Conservation (phyloP, 2,113 vertebrate genomes). For the Lophochroa leadbeateri region DNA sequence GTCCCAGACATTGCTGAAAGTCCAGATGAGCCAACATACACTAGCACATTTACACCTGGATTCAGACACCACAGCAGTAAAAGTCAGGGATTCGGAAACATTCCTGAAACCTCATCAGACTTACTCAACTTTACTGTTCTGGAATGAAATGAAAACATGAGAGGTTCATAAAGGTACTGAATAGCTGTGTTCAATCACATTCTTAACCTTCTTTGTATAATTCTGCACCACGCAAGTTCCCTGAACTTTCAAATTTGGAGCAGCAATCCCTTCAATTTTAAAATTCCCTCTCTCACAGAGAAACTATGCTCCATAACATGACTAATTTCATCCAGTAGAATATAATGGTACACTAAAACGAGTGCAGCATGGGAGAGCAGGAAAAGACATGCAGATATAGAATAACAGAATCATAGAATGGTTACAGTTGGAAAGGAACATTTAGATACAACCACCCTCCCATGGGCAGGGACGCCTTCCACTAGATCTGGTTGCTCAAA, state of each 20-base stretch:
- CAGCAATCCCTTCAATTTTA: neutral
- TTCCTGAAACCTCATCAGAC: neutral
- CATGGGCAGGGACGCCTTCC: neutral
- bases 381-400: neutral
- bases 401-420: neutral
- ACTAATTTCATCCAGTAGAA: neutral
- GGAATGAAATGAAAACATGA: neutral
- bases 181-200: neutral
- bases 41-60: conserved; percentile 42
- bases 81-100: conserved; percentile 19
- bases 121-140: neutral
- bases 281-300: neutral
- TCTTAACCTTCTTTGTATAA: neutral
- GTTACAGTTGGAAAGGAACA: neutral
- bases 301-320: neutral
- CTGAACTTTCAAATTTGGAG: neutral
- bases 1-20: neutral
- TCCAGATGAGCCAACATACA: conserved; percentile 9
- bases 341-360: neutral
- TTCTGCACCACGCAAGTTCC: neutral
- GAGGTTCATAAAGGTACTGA: neutral
- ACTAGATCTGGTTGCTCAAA: neutral
- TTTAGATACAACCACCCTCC: neutral
- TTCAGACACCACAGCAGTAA: neutral
- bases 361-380: neutral